Evolutionary conservation across 1,140 invertebrate genomes (phyloP).

Genomic region (Sminthurides bifidus): DNA sequence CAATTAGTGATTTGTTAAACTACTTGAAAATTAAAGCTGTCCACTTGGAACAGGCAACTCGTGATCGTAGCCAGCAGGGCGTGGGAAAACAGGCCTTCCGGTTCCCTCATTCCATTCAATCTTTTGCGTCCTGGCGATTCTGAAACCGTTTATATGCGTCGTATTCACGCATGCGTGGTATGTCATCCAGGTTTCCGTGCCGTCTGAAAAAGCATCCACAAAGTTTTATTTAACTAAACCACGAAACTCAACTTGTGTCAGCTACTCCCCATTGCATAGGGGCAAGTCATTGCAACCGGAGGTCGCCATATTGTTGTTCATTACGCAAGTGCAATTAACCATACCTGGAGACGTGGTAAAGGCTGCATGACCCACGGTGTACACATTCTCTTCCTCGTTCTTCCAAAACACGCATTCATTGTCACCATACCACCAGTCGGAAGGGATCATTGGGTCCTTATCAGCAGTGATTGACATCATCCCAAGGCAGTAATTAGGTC

Average conservation of each 20-base stretch:
- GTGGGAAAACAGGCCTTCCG: constrained; percentile 10
- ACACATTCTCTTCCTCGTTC: constrained; percentile 14
- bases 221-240: too few relatives aligned
- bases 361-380: constrained; percentile 15
- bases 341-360: constrained; percentile 11
- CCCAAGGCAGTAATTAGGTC: constrained; percentile 13
- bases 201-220: constrained; percentile 3
- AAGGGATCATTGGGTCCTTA: constrained; percentile 9
- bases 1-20: too few relatives aligned
- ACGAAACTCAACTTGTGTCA: too few relatives aligned
- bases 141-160: not conserved
- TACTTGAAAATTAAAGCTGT: not conserved
- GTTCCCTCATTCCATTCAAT: constrained; percentile 7
- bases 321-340: not conserved
- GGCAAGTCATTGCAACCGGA: too few relatives aligned
- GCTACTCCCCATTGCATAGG: too few relatives aligned
- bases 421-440: constrained; percentile 8
- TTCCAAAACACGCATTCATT: constrained; percentile 11
- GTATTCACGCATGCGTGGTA: not conserved
- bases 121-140: constrained; percentile 6
- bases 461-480: constrained; percentile 12
- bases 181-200: constrained; percentile 10
- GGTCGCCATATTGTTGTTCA: too few relatives aligned
- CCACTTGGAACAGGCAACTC: not conserved
- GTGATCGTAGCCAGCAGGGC: not conserved